phyloP scores from a whole-genome alignment of 2,113 vertebrate genomes.

The Fulmarus glacialis region DNA sequence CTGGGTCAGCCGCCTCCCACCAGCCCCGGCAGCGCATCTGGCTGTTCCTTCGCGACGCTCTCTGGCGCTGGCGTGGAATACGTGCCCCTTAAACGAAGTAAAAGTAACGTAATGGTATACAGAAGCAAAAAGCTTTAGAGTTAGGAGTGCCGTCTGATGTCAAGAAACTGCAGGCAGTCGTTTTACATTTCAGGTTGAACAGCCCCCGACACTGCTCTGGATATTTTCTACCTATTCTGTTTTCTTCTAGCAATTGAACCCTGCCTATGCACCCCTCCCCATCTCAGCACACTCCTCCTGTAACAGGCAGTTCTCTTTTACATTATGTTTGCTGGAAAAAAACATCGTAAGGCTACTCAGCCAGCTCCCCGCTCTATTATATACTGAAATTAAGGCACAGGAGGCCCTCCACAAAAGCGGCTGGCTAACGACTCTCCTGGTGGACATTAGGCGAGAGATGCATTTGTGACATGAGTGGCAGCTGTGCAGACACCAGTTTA shows the following conservation, averaged over 20 bases:
- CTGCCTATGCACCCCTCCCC: background rate
- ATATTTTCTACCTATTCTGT: background rate
- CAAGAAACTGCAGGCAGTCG: background rate
- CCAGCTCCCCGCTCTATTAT: slow-evolving; percentile 19
- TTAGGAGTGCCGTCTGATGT: background rate
- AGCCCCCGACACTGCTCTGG: background rate
- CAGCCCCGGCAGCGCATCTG: background rate
- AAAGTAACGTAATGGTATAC: background rate
- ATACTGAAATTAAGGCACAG: slow-evolving; percentile 48
- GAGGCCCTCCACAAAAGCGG: slow-evolving; percentile 39
- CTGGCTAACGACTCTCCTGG: slow-evolving; percentile 60
- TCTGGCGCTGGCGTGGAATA: background rate
- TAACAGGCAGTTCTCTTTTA: background rate
- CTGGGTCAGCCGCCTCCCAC: background rate
- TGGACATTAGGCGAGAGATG: slow-evolving; percentile 44
- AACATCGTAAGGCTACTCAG: background rate
- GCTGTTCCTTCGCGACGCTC: accelerated
- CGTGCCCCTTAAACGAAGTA: background rate
- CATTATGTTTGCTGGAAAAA: background rate
- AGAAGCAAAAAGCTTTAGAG: background rate
- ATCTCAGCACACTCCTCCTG: background rate
- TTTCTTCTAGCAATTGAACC: background rate
- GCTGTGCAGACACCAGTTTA: slow-evolving; percentile 60
- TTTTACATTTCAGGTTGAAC: background rate
- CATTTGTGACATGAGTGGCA: slow-evolving; percentile 50